Evolutionary conservation across 2,797 vertebrate species (phyloP).

Genomic region (Etheostoma nigrum): DNA sequence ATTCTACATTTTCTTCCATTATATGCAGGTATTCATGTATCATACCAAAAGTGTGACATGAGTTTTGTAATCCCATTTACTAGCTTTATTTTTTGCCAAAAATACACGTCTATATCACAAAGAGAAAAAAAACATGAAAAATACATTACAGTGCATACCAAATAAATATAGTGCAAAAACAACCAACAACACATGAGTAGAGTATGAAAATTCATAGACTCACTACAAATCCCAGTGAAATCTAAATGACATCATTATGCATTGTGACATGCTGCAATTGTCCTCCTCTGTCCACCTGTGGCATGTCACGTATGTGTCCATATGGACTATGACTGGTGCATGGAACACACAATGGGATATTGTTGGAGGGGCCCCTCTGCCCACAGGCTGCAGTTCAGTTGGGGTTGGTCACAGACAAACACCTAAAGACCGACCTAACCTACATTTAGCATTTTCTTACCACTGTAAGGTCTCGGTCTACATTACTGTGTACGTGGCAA

Average conservation of each 20-base stretch:
- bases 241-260: background rate
- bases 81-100: background rate
- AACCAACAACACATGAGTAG: background rate
- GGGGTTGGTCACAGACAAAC: background rate
- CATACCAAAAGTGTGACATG: background rate
- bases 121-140: background rate
- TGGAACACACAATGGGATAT: constrained; percentile 33
- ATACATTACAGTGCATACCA: background rate
- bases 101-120: background rate
- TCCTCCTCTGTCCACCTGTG: constrained; percentile 29
- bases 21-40: background rate
- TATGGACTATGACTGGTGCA: background rate
- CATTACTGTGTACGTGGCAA: background rate
- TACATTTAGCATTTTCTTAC: background rate
- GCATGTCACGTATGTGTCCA: constrained; percentile 43
- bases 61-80: background rate
- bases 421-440: background rate
- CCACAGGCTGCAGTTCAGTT: background rate
- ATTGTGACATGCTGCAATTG: constrained; percentile 18
- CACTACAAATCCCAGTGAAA: background rate
- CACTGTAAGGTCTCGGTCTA: background rate
- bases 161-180: background rate
- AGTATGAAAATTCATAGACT: background rate
- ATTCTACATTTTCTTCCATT: background rate
- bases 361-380: constrained; percentile 23